phyloP scores from a whole-genome alignment of 1,140 invertebrate genomes.

The Microvelia longipes region DNA sequence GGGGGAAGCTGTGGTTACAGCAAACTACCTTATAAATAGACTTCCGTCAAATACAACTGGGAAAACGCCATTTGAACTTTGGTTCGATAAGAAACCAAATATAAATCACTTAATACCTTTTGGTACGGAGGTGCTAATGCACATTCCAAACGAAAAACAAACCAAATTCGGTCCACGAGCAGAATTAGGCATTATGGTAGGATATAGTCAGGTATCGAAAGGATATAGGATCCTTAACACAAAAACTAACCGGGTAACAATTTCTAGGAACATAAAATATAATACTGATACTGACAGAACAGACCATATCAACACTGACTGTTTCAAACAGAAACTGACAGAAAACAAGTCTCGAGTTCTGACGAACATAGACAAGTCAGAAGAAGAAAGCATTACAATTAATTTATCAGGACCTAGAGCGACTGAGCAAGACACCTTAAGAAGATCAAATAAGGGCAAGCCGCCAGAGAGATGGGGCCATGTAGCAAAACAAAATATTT shows the following conservation, averaged over 20 bases:
- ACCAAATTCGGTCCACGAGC: background rate
- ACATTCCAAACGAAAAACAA: background rate
- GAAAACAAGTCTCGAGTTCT: no score
- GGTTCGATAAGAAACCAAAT: no score
- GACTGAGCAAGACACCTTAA: background rate
- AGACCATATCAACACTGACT: no score
- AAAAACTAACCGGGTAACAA: no score
- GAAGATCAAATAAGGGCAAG: background rate
- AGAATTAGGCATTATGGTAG: background rate
- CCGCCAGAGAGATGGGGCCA: background rate
- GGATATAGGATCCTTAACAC: background rate
- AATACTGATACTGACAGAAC: no score
- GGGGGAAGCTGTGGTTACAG: background rate
- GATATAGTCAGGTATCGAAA: background rate
- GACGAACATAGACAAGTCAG: no score
- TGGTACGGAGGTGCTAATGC: background rate
- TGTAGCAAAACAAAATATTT: background rate
- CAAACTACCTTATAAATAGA: background rate
- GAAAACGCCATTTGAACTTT: background rate
- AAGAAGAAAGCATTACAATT: no score
- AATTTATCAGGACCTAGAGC: no score
- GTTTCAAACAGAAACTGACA: no score
- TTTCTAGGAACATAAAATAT: no score
- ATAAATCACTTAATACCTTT: no score
- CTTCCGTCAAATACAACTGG: background rate